Conservation (phyloP, 1,140 invertebrate genomes). For the Monomorium pharaonis region DNA sequence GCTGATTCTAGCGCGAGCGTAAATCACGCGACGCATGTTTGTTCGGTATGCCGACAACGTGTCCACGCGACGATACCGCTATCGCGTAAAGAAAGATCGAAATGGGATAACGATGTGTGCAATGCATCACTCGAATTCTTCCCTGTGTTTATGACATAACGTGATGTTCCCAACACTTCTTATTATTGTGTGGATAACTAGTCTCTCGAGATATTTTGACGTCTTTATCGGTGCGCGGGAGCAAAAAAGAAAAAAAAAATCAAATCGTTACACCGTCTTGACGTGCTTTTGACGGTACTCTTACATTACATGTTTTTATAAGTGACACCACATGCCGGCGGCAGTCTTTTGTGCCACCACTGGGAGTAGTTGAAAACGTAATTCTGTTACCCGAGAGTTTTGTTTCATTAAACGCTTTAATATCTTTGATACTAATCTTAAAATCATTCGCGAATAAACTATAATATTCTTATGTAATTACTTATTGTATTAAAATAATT, state of each 20-base stretch:
- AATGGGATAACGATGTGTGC: slow-evolving; percentile 48
- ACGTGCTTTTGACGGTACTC: slow-evolving; percentile 42
- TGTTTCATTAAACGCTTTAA: neutral
- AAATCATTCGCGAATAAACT: neutral
- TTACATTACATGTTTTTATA: slow-evolving; percentile 27
- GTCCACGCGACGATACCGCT: slow-evolving; percentile 16
- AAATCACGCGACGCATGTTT: neutral
- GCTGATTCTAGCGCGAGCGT: neutral
- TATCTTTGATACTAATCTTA: neutral
- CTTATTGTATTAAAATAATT: neutral
- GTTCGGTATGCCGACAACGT: neutral
- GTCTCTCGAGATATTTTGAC: slow-evolving; percentile 45
- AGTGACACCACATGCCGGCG: neutral
- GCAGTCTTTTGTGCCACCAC: neutral
- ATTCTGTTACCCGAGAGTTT: neutral
- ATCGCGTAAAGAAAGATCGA: slow-evolving; percentile 49
- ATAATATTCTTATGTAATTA: neutral
- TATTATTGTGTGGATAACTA: slow-evolving; percentile 50
- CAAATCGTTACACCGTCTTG: slow-evolving; percentile 21
- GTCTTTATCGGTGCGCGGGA: slow-evolving; percentile 27
- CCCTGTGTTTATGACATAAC: slow-evolving; percentile 24
- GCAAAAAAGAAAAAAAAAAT: neutral
- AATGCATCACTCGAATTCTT: slow-evolving; percentile 45
- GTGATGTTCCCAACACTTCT: slow-evolving; percentile 24
- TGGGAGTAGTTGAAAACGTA: neutral